Conservation (phyloP, 2,888 invertebrate species). For the Teleogryllus oceanicus region DNA sequence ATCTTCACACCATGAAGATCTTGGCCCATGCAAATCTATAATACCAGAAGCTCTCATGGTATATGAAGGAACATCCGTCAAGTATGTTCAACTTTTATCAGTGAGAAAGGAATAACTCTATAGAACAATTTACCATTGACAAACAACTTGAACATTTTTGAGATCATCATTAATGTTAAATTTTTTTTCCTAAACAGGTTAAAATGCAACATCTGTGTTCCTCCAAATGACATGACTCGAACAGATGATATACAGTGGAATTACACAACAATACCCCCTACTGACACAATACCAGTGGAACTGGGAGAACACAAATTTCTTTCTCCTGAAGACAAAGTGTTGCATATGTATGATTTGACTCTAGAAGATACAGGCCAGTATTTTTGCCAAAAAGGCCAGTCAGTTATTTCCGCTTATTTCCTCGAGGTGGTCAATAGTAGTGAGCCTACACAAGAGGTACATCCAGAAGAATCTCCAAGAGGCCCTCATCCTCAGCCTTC, state of each 20-base stretch:
- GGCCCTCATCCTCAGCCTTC: conserved; percentile 28
- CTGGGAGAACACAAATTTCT: conserved; percentile 49
- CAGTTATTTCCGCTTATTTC: conserved; percentile 50
- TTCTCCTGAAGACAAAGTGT: conserved; percentile 48
- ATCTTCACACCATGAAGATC: conserved; percentile 43
- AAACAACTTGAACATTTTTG: no score
- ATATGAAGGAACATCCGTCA: conserved; percentile 52
- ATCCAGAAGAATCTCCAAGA: conserved; percentile 40
- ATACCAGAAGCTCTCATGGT: conserved; percentile 47
- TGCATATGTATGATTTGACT: conserved; percentile 55
- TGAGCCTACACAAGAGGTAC: conserved; percentile 44
- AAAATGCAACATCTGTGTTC: conserved; percentile 54
- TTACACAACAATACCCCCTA: conserved; percentile 37
- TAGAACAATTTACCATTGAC: no score
- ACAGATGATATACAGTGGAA: conserved; percentile 52
- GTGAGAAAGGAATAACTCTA: background rate
- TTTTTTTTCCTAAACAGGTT: conserved; percentile 44
- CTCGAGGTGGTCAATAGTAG: conserved; percentile 53
- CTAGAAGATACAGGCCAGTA: conserved; percentile 54
- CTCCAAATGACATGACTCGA: conserved; percentile 49
- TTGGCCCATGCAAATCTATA: conserved; percentile 45
- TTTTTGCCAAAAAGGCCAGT: conserved; percentile 53
- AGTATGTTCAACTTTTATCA: conserved; percentile 43
- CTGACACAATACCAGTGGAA: conserved; percentile 20
- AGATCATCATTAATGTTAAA: no score